Evolutionary conservation across 2,113 vertebrate species (phyloP).

Genomic region (Axis porcinus): DNA sequence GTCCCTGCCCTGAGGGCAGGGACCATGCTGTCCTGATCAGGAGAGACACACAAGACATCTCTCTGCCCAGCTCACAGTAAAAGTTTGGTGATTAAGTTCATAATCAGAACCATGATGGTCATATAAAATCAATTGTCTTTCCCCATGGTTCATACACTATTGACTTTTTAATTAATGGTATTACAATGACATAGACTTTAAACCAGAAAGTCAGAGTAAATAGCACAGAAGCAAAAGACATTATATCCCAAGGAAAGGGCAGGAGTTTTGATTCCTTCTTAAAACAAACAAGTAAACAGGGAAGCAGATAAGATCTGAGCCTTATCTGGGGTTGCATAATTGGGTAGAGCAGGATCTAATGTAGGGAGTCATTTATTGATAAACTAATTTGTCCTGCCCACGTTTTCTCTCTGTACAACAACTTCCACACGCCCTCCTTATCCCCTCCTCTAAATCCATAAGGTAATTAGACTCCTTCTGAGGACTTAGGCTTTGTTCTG

Average conservation of each 20-base stretch:
- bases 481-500: not conserved
- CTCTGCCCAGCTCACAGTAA: too few relatives aligned
- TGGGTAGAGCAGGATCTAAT: not conserved
- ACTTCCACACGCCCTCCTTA: not conserved
- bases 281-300: not conserved
- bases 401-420: not conserved
- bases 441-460: too few relatives aligned
- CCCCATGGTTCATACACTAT: not conserved
- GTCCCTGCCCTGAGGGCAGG: not conserved
- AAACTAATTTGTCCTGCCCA: not conserved
- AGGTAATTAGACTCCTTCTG: not conserved
- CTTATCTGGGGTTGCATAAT: not conserved
- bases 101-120: fast-evolving
- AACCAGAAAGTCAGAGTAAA: not conserved
- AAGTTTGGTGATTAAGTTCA: too few relatives aligned
- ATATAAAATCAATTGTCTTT: not conserved
- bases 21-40: not conserved
- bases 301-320: not conserved
- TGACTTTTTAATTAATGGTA: not conserved
- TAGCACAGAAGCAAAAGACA: not conserved
- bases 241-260: not conserved
- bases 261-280: not conserved
- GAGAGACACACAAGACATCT: fast-evolving
- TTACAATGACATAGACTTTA: not conserved
- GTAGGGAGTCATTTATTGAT: not conserved